Base-by-base conservation (phyloP, 2,797 vertebrate genomes). In the Streptopelia turtur region DNA sequence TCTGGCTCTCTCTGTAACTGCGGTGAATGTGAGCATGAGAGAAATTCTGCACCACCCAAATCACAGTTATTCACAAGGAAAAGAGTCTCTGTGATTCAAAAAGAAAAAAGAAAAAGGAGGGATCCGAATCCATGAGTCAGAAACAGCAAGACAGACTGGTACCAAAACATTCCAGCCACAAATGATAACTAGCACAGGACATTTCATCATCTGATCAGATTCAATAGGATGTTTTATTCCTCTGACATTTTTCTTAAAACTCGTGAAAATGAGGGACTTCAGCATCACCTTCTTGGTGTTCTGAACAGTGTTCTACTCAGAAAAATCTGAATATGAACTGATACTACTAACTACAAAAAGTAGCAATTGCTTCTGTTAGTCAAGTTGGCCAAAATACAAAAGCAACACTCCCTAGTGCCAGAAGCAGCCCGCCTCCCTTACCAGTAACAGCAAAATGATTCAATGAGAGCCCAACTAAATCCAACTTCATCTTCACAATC, bases 191-290 rank as follows among this genome's bases (percentile, higher is more conserved):
- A 88, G 83, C 52, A 87, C 63, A 53, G 61, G 57, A 66, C 83
- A 76, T 87, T 75, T 85, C 68, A 86, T 69, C 71, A 72, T 66
- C 80, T 79, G 69, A 82, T 74, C 52, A 79, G 63, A 91, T 64
- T 69, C 86, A 87, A 53, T 25, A 43, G 88, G 68, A 94, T 77
- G 57, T 87, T 87, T 90, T 84, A 82, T 77, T 90, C 53, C 77
- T 82, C 31, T 77, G 74, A 68, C 27, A 65, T 95, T 96, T 92
- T 77, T 50, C 83, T 74, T 90, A 74, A 53, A 87, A 88, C 18
- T 24, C 71, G 49, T 70, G 56, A 79, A 94, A 94, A 83, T 25
- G 31, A 91, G 75, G 5, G 31, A 69, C 25, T 57, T 80, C 16
- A 87, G 57, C 71, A 70, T 28, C 69, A 76, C 56, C 59, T 27